phyloP scores from a whole-genome alignment of 1,140 invertebrate species.

The Hormaphis cornu region DNA sequence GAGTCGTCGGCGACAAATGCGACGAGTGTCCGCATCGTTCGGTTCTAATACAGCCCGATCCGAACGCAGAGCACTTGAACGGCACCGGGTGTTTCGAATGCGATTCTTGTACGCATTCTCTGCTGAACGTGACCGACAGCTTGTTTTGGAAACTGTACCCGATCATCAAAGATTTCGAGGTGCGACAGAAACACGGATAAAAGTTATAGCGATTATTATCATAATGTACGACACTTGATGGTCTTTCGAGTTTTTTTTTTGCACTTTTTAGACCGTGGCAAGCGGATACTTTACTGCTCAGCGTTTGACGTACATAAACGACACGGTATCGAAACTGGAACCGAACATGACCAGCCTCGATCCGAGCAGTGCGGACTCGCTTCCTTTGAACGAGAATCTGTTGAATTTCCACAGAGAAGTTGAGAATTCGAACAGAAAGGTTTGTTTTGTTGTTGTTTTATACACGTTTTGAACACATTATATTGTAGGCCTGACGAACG shows the following conservation, averaged over 20 bases:
- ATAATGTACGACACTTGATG: neutral
- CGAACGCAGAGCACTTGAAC: constrained; percentile 46
- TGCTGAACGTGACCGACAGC: constrained; percentile 78
- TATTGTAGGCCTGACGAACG: no score
- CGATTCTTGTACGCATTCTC: constrained; percentile 76
- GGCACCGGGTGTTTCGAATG: constrained; percentile 68
- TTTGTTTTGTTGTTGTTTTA: constrained; percentile 37
- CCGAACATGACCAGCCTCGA: constrained; percentile 58
- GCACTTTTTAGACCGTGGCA: constrained; percentile 51
- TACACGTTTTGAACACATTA: neutral
- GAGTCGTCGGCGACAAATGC: constrained; percentile 90
- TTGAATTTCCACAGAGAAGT: constrained; percentile 45
- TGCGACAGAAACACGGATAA: constrained; percentile 39
- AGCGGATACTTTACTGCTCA: constrained; percentile 69
- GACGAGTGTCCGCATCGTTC: constrained; percentile 84
- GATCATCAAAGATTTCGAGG: constrained; percentile 59
- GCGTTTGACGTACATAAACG: constrained; percentile 62
- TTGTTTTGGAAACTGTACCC: constrained; percentile 54
- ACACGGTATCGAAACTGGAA: constrained; percentile 52
- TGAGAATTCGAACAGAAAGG: constrained; percentile 48
- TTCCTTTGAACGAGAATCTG: constrained; percentile 52
- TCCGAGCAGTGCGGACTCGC: constrained; percentile 53
- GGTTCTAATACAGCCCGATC: constrained; percentile 50
- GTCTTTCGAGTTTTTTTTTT: constrained; percentile 22
- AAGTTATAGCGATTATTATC: no score